A percentile compares a stretch with the other conserved stretches of the same genome.
phyloP scores from a whole-genome alignment of 2,888 invertebrate species.

The Sturmia bella region DNA sequence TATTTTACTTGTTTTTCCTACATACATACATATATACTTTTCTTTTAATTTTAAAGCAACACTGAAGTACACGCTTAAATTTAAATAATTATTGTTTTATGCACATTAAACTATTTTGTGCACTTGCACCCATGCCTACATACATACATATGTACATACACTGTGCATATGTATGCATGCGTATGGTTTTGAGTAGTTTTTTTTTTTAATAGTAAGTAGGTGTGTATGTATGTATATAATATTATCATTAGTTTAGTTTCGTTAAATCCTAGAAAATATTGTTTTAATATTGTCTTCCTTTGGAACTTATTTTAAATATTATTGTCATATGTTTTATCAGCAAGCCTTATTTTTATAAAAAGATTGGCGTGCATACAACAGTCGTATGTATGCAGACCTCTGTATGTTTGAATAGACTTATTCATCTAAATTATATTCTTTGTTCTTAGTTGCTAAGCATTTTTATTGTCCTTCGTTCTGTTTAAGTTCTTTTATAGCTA shows the following conservation, averaged over 20 bases:
- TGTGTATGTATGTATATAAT: constrained; percentile 12
- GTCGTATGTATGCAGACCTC: background rate
- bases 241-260: constrained; percentile 50
- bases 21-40: background rate
- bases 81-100: background rate
- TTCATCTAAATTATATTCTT: background rate
- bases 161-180: background rate
- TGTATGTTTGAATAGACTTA: background rate
- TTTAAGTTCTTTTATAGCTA: constrained; percentile 11
- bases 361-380: background rate
- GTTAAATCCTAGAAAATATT: constrained; percentile 30
- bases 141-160: background rate
- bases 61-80: constrained; percentile 49
- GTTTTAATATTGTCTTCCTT: constrained; percentile 55
- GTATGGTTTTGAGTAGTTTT: background rate
- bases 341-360: constrained; percentile 16
- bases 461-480: constrained; percentile 28
- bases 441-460: background rate
- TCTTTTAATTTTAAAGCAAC: constrained; percentile 52
- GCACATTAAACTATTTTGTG: too few species aligned
- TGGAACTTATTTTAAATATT: constrained; percentile 42
- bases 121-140: too few species aligned
- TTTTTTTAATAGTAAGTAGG: background rate
- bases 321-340: constrained; percentile 57
- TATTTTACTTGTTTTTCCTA: too few species aligned